Evolutionary conservation across 2,113 vertebrate genomes (phyloP).

Genomic region (Nipponia nippon): DNA sequence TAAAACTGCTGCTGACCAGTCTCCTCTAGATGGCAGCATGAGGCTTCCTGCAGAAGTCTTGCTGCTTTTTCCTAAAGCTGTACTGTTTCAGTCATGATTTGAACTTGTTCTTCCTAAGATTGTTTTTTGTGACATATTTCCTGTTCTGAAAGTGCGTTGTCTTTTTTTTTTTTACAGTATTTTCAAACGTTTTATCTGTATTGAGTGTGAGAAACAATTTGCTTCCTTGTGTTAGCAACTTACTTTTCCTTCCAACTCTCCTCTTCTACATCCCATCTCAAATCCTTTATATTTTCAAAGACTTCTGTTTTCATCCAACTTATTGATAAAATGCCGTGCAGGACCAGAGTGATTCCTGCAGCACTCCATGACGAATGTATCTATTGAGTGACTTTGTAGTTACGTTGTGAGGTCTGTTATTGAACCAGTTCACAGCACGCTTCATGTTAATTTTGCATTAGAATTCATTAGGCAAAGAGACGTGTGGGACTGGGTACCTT

Average conservation of each 20-base stretch:
- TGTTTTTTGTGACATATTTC: background rate
- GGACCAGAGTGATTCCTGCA: background rate
- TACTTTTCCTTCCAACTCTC: background rate
- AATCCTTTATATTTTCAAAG: background rate
- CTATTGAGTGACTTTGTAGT: background rate
- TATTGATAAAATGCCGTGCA: background rate
- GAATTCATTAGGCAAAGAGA: background rate
- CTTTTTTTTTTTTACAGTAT: background rate
- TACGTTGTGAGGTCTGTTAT: background rate
- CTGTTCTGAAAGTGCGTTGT: background rate
- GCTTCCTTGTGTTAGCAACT: background rate
- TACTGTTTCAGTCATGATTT: background rate
- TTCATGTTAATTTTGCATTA: background rate
- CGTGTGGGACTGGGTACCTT: background rate
- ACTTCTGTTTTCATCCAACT: background rate
- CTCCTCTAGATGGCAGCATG: conserved; percentile 74
- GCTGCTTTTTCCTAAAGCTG: background rate
- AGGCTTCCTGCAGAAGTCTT: background rate
- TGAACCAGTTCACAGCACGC: background rate
- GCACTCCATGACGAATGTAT: background rate
- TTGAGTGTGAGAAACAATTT: background rate
- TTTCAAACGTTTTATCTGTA: background rate
- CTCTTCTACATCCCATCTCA: background rate
- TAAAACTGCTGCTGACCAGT: background rate
- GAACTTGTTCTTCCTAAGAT: background rate